phyloP scores from a whole-genome alignment of 2,797 vertebrate species.

The Florisuga fusca region DNA sequence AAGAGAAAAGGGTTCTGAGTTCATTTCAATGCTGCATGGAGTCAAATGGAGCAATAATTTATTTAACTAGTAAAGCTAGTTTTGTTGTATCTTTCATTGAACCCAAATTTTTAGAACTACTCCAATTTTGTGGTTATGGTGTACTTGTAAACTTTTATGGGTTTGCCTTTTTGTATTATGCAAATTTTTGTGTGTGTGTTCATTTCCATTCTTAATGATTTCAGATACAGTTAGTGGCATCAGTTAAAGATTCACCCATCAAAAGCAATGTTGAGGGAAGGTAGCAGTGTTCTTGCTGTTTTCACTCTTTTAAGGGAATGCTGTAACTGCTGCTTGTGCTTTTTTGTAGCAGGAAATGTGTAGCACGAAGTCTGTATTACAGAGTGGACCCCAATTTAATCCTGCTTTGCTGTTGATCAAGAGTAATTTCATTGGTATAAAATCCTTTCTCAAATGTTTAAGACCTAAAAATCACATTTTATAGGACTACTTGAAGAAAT shows the following conservation, averaged over 20 bases:
- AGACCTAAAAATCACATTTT: neutral
- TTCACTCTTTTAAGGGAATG: slow-evolving; percentile 48
- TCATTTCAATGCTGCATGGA: slow-evolving; percentile 78
- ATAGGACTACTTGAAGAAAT: neutral
- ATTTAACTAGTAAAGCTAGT: slow-evolving; percentile 51
- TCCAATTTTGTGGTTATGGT: slow-evolving; percentile 73
- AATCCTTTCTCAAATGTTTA: slow-evolving; percentile 1
- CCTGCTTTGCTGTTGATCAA: slow-evolving; percentile 44
- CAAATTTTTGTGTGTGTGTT: slow-evolving; percentile 49
- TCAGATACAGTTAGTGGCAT: slow-evolving; percentile 28
- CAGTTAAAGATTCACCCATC: neutral
- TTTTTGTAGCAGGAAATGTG: neutral
- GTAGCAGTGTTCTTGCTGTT: neutral
- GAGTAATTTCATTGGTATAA: neutral
- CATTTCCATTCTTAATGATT: slow-evolving; percentile 54
- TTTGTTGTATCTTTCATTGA: slow-evolving; percentile 55
- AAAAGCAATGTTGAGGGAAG: neutral
- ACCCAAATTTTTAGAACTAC: slow-evolving; percentile 67
- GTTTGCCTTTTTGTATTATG: slow-evolving; percentile 71
- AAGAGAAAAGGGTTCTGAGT: slow-evolving; percentile 72
- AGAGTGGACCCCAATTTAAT: slow-evolving; percentile 5
- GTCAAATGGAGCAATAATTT: slow-evolving; percentile 77
- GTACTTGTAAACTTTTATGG: slow-evolving; percentile 61
- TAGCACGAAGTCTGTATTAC: neutral
- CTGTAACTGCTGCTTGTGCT: slow-evolving; percentile 17